Percentiles rank a stretch among this genome's conserved stretches.
These are phyloP conservation scores for Orcinus orca DNA, from an alignment of 2,113 vertebrate genomes.

Conservation along the genomic window DNA sequence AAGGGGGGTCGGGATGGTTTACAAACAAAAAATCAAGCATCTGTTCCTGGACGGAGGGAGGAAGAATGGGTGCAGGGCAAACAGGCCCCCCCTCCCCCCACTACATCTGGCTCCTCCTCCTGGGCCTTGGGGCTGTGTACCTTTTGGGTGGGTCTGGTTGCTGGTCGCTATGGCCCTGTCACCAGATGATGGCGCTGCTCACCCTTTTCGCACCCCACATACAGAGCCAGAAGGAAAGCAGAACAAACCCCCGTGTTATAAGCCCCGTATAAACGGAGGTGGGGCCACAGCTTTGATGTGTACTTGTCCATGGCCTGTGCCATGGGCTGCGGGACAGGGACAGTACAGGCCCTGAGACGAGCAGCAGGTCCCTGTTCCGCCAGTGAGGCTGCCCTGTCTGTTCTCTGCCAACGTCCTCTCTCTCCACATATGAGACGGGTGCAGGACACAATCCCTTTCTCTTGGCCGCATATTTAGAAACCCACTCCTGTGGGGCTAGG, in stretches of 20 bases:
- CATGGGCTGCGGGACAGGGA: background rate
- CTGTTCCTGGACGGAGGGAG: fast-evolving
- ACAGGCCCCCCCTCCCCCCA: background rate
- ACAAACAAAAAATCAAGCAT: too few species aligned
- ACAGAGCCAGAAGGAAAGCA: background rate
- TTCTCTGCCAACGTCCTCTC: background rate
- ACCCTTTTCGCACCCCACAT: fast-evolving
- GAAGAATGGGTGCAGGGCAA: background rate
- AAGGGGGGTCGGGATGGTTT: too few species aligned
- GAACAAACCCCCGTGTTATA: fast-evolving
- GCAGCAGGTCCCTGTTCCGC: too few species aligned
- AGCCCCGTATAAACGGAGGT: fast-evolving
- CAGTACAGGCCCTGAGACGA: fast-evolving
- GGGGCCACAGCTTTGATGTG: background rate
- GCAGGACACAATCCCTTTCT: background rate
- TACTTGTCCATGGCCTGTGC: background rate
- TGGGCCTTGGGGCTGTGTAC: background rate
- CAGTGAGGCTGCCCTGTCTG: background rate
- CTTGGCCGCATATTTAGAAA: background rate
- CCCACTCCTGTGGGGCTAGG: background rate
- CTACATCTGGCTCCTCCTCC: too few species aligned
- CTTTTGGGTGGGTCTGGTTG: background rate
- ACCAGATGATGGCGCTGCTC: fast-evolving
- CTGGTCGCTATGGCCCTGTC: fast-evolving
- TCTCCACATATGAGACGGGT: fast-evolving